Evolutionary conservation across 2,113 vertebrate genomes (phyloP).

Genomic region (Xenus cinereus): DNA sequence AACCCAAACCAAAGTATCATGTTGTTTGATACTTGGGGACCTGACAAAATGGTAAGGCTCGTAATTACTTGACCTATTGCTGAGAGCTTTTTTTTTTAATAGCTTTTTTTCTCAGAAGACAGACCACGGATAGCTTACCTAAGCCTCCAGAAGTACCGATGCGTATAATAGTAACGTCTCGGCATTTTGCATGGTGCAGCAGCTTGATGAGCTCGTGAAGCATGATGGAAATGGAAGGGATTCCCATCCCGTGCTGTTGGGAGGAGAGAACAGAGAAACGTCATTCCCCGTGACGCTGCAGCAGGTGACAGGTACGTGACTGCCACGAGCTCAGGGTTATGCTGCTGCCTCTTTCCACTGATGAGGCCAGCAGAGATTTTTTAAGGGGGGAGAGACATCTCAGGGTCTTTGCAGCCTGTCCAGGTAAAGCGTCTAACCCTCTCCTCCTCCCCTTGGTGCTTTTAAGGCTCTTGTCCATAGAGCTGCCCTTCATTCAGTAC

Average conservation of each 20-base stretch:
- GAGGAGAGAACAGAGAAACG: not conserved
- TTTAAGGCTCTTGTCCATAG: not conserved
- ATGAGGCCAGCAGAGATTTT: not conserved
- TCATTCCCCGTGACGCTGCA: accelerated
- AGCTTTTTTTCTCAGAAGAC: not conserved
- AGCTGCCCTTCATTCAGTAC: not conserved
- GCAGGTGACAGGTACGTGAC: not conserved
- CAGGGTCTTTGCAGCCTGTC: not conserved
- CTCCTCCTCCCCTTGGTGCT: not conserved
- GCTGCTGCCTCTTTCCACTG: not conserved
- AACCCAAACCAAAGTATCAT: not conserved
- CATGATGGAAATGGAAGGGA: constrained; percentile 90
- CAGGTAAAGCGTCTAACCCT: not conserved
- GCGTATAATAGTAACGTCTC: constrained; percentile 82
- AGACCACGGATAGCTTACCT: constrained; percentile 61
- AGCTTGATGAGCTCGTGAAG: constrained; percentile 91
- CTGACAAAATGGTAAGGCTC: not conserved
- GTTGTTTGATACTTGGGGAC: not conserved
- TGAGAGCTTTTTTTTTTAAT: not conserved
- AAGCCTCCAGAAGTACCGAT: constrained; percentile 88
- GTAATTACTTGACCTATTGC: not conserved
- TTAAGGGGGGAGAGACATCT: not conserved
- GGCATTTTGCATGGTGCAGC: constrained; percentile 82
- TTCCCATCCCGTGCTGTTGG: constrained; percentile 85
- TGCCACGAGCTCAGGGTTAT: accelerated